Base-by-base conservation (phyloP, 2,797 vertebrate species). In the Paguma larvata region DNA sequence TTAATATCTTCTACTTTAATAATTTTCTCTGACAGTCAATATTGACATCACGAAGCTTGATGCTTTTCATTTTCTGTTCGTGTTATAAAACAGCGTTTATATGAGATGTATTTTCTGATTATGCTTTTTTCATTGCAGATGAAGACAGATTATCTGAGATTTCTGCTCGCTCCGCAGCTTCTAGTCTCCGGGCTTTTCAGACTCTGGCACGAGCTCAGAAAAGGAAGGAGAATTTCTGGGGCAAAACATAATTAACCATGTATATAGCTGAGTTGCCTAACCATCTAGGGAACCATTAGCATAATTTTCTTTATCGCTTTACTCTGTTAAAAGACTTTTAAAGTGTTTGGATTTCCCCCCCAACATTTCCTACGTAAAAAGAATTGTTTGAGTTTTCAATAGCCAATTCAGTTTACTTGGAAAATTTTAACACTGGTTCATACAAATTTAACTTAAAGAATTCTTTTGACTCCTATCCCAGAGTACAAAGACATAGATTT, bases 71-170 rank as follows among this genome's bases (percentile, higher is more conserved):
- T 85, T 88, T 83, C 41, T 95, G 65, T 85, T 84, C 59, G 19
- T 65, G 4, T 89, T 94, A 59, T 85, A 41, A 90, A 85, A 83
- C 13, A 62, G 8, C 67, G 21, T 85, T 86, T 89, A 65, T 89
- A 91, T 59, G 85, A 32, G 56, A 53, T 56, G 1, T 70, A 38
- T 48, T 90, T 87, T 83, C 95, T 94, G 48, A 93, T 25, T 87
- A 1, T 95, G 32, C 90, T 93, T 97, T 77, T 97, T 94, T 95
- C 41, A 23, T 98, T 98, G 44, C 95, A 98, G 97, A 98, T 98
- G 99, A 99, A 89, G 99, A 99, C 97, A 98, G 98, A 93, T 97
- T 99, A 97, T 99, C 99, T 79, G 99, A 99, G 98, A 99, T 99
- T 88, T 99, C 99, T 85, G 99, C 98, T 95, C 98, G 98, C 51